Evolutionary conservation across 2,888 invertebrate genomes (phyloP), one percentile per base, ranked within the genome.

Genomic region (Drosophila mulleri): DNA sequence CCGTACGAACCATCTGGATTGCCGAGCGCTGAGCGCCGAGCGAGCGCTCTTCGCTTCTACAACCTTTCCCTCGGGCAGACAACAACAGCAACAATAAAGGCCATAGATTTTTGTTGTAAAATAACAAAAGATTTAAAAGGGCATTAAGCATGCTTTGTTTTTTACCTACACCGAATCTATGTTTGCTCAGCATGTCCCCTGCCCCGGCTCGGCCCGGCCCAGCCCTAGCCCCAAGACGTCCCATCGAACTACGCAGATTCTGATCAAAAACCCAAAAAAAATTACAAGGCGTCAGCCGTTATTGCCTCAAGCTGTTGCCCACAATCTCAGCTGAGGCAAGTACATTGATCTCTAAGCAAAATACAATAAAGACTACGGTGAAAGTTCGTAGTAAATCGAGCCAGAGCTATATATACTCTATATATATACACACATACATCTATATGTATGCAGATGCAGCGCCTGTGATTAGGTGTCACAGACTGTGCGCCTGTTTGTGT

Each of bases 121-220:
- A 87, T 84, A 89, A 86, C 88, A 87, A 87, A 87, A 89, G 89
- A 87, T 89, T 87, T 87, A 89, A 88, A 87, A 87, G 86, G 86
- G 86, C 90, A 87, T 87, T 87, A 88, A 79, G 79, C 78, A 75
- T 85, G 79, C 78, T 81, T 87, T 86, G 84, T 89, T 81, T 83
- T 80, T 77, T 75, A 69, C 74, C 75, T 76, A 81, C 68, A 74
- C 60, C 37, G 71, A 78, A 67, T 79, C 75, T 75, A 71, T 79
- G 66, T 73, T 74, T 67, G 67, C 53, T 57, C 78, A 60, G 60
- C 61, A 44, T 70, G 47, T 41, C 14, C 41, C 29, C 26, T n/a
- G 18, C 39, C 14, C 8, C 12, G 26, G 26, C 26, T 26, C 26
- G 26, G 26, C 26, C 6, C 26, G 37, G 9, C 9, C n/a, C 16